Evolutionary conservation across 2,797 vertebrate genomes (phyloP), one percentile per base, ranked within the genome.

Genomic region (Coluber constrictor): DNA sequence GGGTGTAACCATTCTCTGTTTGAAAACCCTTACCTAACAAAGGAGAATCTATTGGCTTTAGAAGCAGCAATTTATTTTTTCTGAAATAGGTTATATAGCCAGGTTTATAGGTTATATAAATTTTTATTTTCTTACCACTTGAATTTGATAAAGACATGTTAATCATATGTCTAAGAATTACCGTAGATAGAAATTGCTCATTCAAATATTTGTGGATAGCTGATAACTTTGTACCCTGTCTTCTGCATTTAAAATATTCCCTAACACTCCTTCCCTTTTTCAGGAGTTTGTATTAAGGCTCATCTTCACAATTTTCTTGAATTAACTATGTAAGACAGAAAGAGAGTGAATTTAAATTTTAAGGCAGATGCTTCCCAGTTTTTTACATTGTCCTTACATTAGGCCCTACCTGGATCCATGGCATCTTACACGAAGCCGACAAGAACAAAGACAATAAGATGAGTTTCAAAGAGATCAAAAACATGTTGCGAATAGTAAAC

Each of bases 401-500:
- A 20, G 0, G 0, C 47, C 3, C 0, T 94, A 98, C 98, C 95
- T 99, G 99, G 99, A 99, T 99, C 97, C 98, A 98, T 0, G 97
- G 98, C 92, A 99, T 99, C 95, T 97, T 99, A 97, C 98, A 96
- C 94, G 97, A 97, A 87, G 99, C 99, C 0, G 99, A 99, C 96
- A 98, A 98, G 95, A 98, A 99, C 97, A 98, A 98, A 94, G 99
- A 99, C 54, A 98, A 98, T 88, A 99, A 98, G 96, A 99, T 99
- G 98, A 99, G 98, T 94, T 99, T 99, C 95, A 98, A 98, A 3
- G 99, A 99, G 96, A 98, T 99, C 95, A 99, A 98, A 94, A 97
- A 96, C 94, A 98, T 99, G 96, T 98, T 99, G 29, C 97, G 98
- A 96, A 99, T 99, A 99, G 98, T 99, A 96, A 99, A 99, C 95